phyloP scores from a whole-genome alignment of 2,797 vertebrate genomes.

The Luscinia megarhynchos region DNA sequence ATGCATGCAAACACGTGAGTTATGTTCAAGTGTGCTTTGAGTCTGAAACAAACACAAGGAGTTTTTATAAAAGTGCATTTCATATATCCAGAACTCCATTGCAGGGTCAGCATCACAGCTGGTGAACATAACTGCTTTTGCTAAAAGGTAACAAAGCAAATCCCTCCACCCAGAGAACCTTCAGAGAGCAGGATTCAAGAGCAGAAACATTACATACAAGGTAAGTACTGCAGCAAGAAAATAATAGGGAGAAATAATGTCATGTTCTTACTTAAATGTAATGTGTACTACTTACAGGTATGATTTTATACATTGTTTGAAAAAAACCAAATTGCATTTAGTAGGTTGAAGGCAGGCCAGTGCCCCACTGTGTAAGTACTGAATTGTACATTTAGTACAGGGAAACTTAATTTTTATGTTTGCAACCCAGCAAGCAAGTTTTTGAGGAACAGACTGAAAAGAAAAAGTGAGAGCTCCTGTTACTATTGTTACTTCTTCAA shows the following conservation, averaged over 20 bases:
- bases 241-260: not conserved
- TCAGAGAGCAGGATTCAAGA: not conserved
- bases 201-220: slow-evolving; percentile 10
- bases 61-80: not conserved
- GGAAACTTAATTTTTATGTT: not conserved
- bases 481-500: not conserved
- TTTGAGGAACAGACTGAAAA: not conserved
- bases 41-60: not conserved
- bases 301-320: not conserved
- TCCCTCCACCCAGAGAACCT: not conserved
- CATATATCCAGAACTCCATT: not conserved
- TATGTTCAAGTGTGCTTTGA: not conserved
- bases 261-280: not conserved
- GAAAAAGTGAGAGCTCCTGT: not conserved
- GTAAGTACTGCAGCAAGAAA: slow-evolving; percentile 2
- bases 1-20: not conserved
- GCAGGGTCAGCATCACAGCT: slow-evolving; percentile 3
- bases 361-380: not conserved
- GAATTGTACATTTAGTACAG: not conserved
- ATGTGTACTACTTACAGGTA: not conserved
- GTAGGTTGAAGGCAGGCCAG: not conserved
- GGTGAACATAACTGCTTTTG: not conserved
- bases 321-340: not conserved
- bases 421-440: not conserved
- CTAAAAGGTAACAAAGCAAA: slow-evolving; percentile 42